Evolutionary conservation across 2,888 invertebrate species (phyloP).

Genomic region (Clostera curtula): DNA sequence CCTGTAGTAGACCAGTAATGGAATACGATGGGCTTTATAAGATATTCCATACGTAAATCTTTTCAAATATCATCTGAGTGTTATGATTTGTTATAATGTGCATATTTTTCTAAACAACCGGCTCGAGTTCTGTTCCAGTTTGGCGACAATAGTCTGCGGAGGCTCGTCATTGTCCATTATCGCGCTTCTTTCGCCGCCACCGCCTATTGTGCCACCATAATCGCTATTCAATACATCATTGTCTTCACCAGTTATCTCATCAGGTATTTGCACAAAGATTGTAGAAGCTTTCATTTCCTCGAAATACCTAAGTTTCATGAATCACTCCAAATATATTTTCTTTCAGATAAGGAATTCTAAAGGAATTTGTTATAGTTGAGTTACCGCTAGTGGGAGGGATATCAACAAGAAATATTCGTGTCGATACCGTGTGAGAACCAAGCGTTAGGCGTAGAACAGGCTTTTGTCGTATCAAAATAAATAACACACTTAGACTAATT

Average conservation of each 20-base stretch:
- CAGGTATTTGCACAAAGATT: conserved; percentile 7
- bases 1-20: too few relatives aligned
- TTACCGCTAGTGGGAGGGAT: conserved; percentile 5
- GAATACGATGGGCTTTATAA: too few relatives aligned
- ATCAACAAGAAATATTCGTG: conserved; percentile 9
- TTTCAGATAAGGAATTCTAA: not conserved
- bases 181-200: conserved; percentile 13
- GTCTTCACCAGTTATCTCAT: conserved; percentile 14
- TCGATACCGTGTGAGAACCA: conserved; percentile 12
- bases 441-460: conserved; percentile 14
- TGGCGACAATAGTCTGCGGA: conserved; percentile 14
- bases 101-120: conserved; percentile 1
- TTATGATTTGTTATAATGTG: too few relatives aligned
- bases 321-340: too few relatives aligned
- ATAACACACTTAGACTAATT: conserved; percentile 49
- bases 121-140: conserved; percentile 15
- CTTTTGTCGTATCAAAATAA: conserved; percentile 35
- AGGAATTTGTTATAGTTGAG: not conserved
- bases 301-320: too few relatives aligned
- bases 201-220: conserved; percentile 17
- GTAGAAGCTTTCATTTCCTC: not conserved
- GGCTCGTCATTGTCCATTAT: conserved; percentile 19
- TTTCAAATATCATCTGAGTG: too few relatives aligned
- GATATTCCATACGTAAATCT: too few relatives aligned
- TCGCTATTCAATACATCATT: conserved; percentile 14